Percentiles rank a stretch among this genome's conserved stretches.
phyloP scores from a whole-genome alignment of 1,140 invertebrate species.

The Drosophila tsacasi region DNA sequence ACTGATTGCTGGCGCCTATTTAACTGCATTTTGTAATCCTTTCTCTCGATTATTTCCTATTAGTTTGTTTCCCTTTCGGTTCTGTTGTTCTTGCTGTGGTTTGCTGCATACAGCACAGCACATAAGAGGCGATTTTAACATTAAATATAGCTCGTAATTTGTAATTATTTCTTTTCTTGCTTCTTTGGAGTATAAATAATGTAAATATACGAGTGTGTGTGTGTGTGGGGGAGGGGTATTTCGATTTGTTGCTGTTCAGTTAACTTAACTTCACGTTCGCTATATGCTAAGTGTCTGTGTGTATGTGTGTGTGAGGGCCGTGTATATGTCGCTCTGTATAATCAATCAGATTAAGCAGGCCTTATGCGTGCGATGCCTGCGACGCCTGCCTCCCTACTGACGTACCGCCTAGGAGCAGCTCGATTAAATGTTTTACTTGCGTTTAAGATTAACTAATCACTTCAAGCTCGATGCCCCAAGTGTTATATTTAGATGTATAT shows the following conservation, averaged over 20 bases:
- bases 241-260: conserved; percentile 69
- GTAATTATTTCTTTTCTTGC: conserved; percentile 66
- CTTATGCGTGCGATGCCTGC: conserved; percentile 8
- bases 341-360: conserved; percentile 49
- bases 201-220: conserved; percentile 49
- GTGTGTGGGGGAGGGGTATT: conserved; percentile 51
- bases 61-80: conserved; percentile 36
- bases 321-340: conserved; percentile 38
- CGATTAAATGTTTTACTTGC: conserved; percentile 60
- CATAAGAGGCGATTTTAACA: conserved; percentile 72
- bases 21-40: conserved; percentile 44
- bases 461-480: conserved; percentile 64
- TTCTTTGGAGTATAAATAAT: conserved; percentile 84
- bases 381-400: conserved; percentile 11
- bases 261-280: conserved; percentile 59
- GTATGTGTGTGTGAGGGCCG: conserved; percentile 42
- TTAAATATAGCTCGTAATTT: conserved; percentile 71
- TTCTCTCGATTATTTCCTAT: conserved; percentile 33
- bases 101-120: conserved; percentile 68
- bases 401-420: conserved; percentile 10
- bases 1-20: conserved; percentile 57
- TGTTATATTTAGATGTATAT: conserved; percentile 68
- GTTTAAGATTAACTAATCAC: conserved; percentile 80
- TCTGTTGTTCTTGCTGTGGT: conserved; percentile 39
- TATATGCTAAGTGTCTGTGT: conserved; percentile 58